Base-by-base conservation (phyloP, 2,888 invertebrate species). In the Leucophora obtusa region DNA sequence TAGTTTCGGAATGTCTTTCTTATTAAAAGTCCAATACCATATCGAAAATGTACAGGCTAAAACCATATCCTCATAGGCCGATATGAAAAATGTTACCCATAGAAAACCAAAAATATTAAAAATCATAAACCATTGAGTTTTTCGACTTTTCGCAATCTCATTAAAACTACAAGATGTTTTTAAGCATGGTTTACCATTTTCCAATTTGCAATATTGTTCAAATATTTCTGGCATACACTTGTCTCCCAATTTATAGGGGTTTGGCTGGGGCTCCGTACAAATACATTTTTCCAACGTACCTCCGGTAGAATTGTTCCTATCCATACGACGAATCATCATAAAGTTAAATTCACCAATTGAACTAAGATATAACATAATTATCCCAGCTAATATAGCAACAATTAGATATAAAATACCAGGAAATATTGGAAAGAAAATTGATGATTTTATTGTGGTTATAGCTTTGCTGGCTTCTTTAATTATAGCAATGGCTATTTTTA, bases 1-100 rank as follows among this genome's bases (percentile, higher is more conserved):
- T 87, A 97, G 97, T 85, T 95, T 94, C 0, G 97, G 97, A n/a
- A 98, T 92, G 85, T 96, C 93, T 28, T 91, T 92, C 86, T 96
- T 95, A 82, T 94, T 92, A 85, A 95, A 95, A 0, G 98, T 97
- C 97, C 97, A 98, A 89, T 98, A 98, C 95, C 98, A 98, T 0
- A 95, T 94, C 58, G 96, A 95, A 89, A 96, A 96, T 2, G 95
- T 94, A 43, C 93, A 94, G 80, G 98, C 97, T 54, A 99, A 91
- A 75, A 97, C 95, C 95, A 98, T 97, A 89, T 98, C 96, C 4
- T 96, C 95, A 81, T 96, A 92, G 21, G 97, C 97, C 17, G 96
- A 94, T 66, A 97, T 93, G 89, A 98, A 99, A 91, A 96, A 97
- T 87, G 95, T 92, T 33, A 94, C 90, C 99, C 99, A 99, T 86